Conservation (phyloP, 2,888 invertebrate genomes). For the Oscheius myriophilus region DNA sequence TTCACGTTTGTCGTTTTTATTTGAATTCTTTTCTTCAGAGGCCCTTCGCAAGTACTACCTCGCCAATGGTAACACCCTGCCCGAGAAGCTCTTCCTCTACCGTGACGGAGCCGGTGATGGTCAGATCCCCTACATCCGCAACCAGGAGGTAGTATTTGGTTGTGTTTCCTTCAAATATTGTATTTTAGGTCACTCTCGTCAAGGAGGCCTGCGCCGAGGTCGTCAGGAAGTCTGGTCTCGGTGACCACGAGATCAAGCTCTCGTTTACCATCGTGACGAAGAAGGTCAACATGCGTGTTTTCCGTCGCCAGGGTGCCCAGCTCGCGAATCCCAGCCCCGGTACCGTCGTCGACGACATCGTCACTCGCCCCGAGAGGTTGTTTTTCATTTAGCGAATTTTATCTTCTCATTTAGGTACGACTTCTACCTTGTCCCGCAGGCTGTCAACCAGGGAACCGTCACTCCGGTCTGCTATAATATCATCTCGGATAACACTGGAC, state of each 20-base stretch:
- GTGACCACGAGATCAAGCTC: constrained; percentile 78
- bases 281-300: constrained; percentile 82
- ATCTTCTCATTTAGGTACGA: constrained; percentile 76
- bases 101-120: constrained; percentile 95
- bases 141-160: constrained; percentile 81
- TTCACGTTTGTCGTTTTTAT: not conserved
- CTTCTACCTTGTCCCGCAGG: constrained; percentile 88
- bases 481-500: constrained; percentile 80
- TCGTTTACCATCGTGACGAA: constrained; percentile 90
- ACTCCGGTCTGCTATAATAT: constrained; percentile 90
- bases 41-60: constrained; percentile 79
- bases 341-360: constrained; percentile 82
- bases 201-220: constrained; percentile 44
- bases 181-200: constrained; percentile 69
- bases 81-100: constrained; percentile 85
- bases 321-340: constrained; percentile 84
- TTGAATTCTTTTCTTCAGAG: constrained; percentile 73
- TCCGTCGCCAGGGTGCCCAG: constrained; percentile 33
- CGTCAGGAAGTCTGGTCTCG: constrained; percentile 28
- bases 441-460: constrained; percentile 86
- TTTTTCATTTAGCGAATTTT: no score
- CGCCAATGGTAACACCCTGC: constrained; percentile 78
- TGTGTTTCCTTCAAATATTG: no score
- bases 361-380: constrained; percentile 7
- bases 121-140: constrained; percentile 80